Base-by-base conservation (phyloP, 1,140 invertebrate species). In the Leptinotarsa texana region DNA sequence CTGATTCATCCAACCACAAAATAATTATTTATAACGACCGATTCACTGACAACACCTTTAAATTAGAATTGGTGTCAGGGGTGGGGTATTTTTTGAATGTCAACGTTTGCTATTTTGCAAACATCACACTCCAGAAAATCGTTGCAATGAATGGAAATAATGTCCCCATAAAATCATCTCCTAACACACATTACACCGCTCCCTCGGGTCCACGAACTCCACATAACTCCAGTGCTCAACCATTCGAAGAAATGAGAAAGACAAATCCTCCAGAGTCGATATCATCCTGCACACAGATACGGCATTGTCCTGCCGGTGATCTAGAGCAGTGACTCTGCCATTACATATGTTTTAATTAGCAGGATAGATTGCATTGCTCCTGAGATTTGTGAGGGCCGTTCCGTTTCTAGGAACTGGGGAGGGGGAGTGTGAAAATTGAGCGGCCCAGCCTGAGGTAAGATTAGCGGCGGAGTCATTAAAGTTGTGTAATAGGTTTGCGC, bases 291-390 rank as follows among this genome's bases (percentile, higher is more conserved):
- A 79, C 78, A 79, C 75, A 79, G 74, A 76, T 78, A 79, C 77
- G 76, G 75, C 74, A 73, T 76, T 76, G 77, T 80, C 79, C 79
- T 76, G 79, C 75, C 63, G 74, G 74, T 78, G 73, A 78, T 78
- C 77, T 78, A 78, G 73, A 78, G 71, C 76, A 74, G 75, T 62
- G 71, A 79, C 75, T 78, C 72, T 74, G 79, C 80, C 81, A 77
- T 81, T 82, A 82, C 80, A 81, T 82, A 82, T 82, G 81, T 82
- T 82, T 82, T 82, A 82, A 82, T 82, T 82, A 82, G 80, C 77
- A 76, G 76, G 79, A 82, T 82, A 76, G 80, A 82, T 82, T 79
- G 80, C 78, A 75, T 61, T 74, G 78, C 74, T 73, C 71, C 68
- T 74, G 79, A 81, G 81, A 82, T 82, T 82, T 82, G 80, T 82